Evolutionary conservation across 2,797 vertebrate species (phyloP).

Genomic region (Xiphophorus birchmanni): DNA sequence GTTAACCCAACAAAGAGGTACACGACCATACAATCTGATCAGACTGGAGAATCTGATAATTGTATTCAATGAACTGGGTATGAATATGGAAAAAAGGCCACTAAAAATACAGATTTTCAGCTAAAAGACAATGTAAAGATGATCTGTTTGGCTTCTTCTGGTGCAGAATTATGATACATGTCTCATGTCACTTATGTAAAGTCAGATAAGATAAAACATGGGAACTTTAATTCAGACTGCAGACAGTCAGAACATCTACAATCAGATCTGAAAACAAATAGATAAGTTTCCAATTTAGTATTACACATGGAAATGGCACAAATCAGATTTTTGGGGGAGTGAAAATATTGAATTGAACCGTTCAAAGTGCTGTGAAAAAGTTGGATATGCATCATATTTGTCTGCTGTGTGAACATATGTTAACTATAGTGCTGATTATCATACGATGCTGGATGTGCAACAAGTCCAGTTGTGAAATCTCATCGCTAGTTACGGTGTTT

Average conservation of each 20-base stretch:
- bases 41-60: constrained; percentile 79
- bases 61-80: constrained; percentile 75
- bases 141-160: not conserved
- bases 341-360: not conserved
- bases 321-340: not conserved
- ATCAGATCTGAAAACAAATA: not conserved
- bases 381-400: not conserved
- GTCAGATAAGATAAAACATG: not conserved
- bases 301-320: not conserved
- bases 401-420: not conserved
- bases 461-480: too few relatives aligned
- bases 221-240: not conserved
- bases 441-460: not conserved
- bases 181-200: not conserved
- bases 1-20: constrained; percentile 62
- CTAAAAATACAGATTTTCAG: constrained; percentile 35
- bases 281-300: not conserved
- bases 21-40: constrained; percentile 80
- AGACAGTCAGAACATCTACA: not conserved
- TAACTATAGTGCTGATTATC: not conserved
- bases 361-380: not conserved
- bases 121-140: not conserved
- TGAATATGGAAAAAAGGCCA: constrained; percentile 67
- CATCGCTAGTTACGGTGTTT: too few relatives aligned
- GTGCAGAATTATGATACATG: not conserved